Evolutionary conservation across 2,113 vertebrate species (phyloP).

Genomic region (Pseudorectes ferrugineus): DNA sequence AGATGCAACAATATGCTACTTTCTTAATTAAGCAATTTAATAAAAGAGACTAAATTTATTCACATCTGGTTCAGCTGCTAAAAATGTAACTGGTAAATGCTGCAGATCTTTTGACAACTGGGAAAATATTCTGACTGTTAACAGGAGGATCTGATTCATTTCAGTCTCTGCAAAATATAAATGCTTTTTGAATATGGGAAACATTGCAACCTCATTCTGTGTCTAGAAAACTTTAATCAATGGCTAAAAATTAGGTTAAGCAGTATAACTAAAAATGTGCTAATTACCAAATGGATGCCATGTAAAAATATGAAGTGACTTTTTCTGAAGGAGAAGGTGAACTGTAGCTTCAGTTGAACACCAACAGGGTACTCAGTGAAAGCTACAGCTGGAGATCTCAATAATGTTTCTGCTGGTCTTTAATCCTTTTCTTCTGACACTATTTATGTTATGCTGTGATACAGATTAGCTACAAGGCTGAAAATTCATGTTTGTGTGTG

Average conservation of each 20-base stretch:
- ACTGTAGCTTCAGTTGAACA: background rate
- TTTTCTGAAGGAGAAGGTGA: background rate
- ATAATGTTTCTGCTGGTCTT: background rate
- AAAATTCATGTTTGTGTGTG: background rate
- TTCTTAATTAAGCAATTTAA: slow-evolving; percentile 41
- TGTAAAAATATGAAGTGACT: background rate
- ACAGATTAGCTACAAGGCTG: background rate
- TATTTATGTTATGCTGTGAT: background rate
- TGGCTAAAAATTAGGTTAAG: background rate
- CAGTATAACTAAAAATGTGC: slow-evolving; percentile 7
- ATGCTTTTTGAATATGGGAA: background rate
- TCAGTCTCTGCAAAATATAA: background rate
- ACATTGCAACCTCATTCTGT: background rate
- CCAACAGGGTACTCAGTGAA: background rate
- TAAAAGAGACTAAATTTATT: slow-evolving; percentile 25
- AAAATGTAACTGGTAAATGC: slow-evolving; percentile 15
- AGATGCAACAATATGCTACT: slow-evolving; percentile 1
- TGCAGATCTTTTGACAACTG: background rate
- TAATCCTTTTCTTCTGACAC: background rate
- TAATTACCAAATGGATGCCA: background rate
- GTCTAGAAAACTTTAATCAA: slow-evolving; percentile 12
- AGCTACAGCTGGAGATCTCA: background rate
- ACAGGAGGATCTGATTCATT: background rate
- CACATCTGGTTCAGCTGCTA: slow-evolving; percentile 36
- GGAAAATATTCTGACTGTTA: background rate